A percentile compares a stretch with the other conserved stretches of the same genome.
Conservation (phyloP, 2,888 invertebrate species). For the Drosophila mercatorum region DNA sequence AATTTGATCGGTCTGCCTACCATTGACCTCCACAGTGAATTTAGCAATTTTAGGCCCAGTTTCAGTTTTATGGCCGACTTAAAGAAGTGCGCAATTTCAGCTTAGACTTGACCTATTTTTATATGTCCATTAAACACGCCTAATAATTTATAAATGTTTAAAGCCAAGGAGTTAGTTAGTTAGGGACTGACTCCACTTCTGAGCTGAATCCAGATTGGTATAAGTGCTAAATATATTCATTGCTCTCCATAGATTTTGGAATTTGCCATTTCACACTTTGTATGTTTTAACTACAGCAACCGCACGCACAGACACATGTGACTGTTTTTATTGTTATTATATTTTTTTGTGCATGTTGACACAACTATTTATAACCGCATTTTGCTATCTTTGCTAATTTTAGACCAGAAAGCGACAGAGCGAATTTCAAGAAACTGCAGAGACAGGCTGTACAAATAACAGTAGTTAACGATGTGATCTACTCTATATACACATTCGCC, state of each 20-base stretch:
- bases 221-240: not conserved
- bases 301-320: conserved; percentile 47
- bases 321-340: conserved; percentile 32
- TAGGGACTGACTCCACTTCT: not conserved
- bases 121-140: not conserved
- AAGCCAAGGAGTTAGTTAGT: not conserved
- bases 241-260: not conserved
- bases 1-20: conserved; percentile 36
- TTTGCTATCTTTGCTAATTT: conserved; percentile 75
- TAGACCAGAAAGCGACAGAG: conserved; percentile 60
- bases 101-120: not conserved
- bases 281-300: conserved; percentile 27
- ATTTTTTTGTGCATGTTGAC: conserved; percentile 57
- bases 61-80: conserved; percentile 13
- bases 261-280: conserved; percentile 17
- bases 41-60: conserved; percentile 39
- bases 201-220: not conserved
- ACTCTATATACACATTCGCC: not conserved
- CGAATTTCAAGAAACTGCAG: conserved; percentile 55
- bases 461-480: conserved; percentile 26
- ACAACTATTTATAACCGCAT: conserved; percentile 73
- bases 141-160: not conserved
- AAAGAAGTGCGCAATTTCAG: not conserved
- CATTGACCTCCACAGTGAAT: conserved; percentile 68
- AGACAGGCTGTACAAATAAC: conserved; percentile 72